Base-by-base conservation (phyloP, 2,797 vertebrate genomes). In the Siniperca obscura region DNA sequence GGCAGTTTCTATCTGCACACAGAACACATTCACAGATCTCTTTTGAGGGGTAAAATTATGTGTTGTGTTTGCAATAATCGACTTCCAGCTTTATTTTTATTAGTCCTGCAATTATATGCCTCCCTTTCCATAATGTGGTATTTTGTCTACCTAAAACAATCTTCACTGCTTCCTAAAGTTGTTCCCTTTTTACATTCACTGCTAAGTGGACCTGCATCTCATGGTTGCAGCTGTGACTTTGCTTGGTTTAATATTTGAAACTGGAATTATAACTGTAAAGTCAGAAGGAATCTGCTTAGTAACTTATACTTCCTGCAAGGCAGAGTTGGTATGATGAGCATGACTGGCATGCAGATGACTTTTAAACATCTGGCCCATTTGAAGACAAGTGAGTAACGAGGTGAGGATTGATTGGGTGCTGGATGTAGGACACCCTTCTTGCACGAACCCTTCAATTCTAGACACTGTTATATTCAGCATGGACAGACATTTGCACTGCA, bases 1-100 rank as follows among this genome's bases (percentile, higher is more conserved):
- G 90, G 85, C 90, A 90, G 84, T 89, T 85, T 88, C 73, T 87
- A 17, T 84, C 88, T 90, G 86, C 77, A 84, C 78, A 85, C 73
- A 70, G 77, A 84, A 87, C 81, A 86, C 78, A 87, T 86, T 89
- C 70, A 83, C 69, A 82, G 53, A 80, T 90, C 55, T 86, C 44
- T 87, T 22, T 76, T 62, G 46, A 86, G 57, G 67, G 78, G 53
- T 80, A 27, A 66, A 74, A 74, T 82, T 11, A 65, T 55, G 21
- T 79, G 71, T 78, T 86, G 46, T 85, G 68, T 90, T 89, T 85
- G 82, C 80, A 91, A 89, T 90, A 88, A 86, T 86, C 2, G 17
- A 78, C 77, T 78, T 79, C 30, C 22, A 78, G 40, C 34, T 76
- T 78, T 61, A 34, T 14, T 42, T 36, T 44, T 12, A 11, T 11